Evolutionary conservation across 2,888 invertebrate genomes (phyloP).

Genomic region (Hermodice carunculata): DNA sequence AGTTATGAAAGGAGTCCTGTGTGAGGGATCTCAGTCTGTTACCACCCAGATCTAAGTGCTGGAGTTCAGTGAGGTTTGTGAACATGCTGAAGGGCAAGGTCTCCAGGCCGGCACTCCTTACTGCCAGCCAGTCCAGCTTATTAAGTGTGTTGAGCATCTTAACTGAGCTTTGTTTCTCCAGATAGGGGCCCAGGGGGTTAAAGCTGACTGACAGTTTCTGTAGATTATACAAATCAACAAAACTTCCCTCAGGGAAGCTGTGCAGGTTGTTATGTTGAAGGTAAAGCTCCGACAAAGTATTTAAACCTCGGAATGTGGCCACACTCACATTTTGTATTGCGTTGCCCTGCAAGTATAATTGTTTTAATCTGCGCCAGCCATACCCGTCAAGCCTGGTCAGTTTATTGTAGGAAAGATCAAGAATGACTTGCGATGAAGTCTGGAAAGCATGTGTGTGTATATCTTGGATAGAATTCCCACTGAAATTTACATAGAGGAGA

Average conservation of each 20-base stretch:
- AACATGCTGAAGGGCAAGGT: slow-evolving; percentile 11
- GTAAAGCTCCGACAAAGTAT: slow-evolving; percentile 28
- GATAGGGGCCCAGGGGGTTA: slow-evolving; percentile 45
- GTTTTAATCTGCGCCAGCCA: slow-evolving; percentile 51
- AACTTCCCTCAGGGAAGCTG: slow-evolving; percentile 37
- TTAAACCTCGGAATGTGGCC: slow-evolving; percentile 14
- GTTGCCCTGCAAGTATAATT: slow-evolving; percentile 52
- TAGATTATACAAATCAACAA: slow-evolving; percentile 45
- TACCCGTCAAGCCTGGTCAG: slow-evolving; percentile 46
- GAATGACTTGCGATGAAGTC: slow-evolving; percentile 46
- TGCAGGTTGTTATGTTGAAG: slow-evolving; percentile 52
- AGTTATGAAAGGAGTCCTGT: neutral
- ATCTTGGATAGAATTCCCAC: slow-evolving; percentile 50
- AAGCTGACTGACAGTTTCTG: slow-evolving; percentile 40
- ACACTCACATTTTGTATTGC: slow-evolving; percentile 36
- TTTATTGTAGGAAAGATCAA: slow-evolving; percentile 59
- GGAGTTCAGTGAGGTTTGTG: slow-evolving; percentile 33
- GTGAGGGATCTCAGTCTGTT: slow-evolving; percentile 29
- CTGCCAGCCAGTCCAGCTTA: slow-evolving; percentile 48
- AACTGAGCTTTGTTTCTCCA: slow-evolving; percentile 14
- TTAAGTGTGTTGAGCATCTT: slow-evolving; percentile 43
- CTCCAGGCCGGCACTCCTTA: slow-evolving; percentile 37
- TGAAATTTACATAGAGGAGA: slow-evolving; percentile 52
- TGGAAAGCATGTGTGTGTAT: slow-evolving; percentile 53
- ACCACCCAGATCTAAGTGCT: slow-evolving; percentile 36